phyloP scores from a whole-genome alignment of 2,113 vertebrate genomes.

The Strix aluco region DNA sequence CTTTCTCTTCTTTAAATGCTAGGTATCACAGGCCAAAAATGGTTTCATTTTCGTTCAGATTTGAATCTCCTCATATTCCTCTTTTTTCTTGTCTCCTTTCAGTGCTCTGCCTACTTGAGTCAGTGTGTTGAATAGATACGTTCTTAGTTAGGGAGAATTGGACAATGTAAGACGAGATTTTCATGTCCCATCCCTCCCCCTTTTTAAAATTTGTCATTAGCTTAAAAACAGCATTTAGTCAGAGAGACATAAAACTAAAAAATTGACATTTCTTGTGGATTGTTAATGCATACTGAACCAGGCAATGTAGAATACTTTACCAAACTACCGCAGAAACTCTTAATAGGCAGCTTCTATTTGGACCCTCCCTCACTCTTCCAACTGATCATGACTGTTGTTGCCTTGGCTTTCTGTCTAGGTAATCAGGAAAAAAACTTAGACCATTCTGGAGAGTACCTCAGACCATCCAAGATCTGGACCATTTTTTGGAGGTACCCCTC shows the following conservation, averaged over 20 bases:
- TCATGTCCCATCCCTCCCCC: rapidly evolving
- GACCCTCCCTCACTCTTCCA: not conserved
- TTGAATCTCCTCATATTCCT: not conserved
- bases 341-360: not conserved
- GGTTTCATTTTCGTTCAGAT: not conserved
- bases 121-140: not conserved
- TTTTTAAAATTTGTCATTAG: not conserved
- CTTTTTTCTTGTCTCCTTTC: not conserved
- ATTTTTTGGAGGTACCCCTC: not conserved
- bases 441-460: not conserved
- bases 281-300: not conserved
- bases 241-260: not conserved
- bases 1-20: not conserved
- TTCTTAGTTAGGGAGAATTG: not conserved
- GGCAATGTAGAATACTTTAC: not conserved
- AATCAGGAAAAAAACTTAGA: not conserved
- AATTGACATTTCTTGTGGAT: not conserved
- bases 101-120: not conserved
- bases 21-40: not conserved
- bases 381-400: not conserved
- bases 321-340: not conserved
- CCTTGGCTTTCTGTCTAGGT: not conserved
- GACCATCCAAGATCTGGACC: not conserved
- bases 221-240: not conserved
- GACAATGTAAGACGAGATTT: not conserved